Evolutionary conservation across 2,888 invertebrate species (phyloP).

Genomic region (Leucophenga montana): DNA sequence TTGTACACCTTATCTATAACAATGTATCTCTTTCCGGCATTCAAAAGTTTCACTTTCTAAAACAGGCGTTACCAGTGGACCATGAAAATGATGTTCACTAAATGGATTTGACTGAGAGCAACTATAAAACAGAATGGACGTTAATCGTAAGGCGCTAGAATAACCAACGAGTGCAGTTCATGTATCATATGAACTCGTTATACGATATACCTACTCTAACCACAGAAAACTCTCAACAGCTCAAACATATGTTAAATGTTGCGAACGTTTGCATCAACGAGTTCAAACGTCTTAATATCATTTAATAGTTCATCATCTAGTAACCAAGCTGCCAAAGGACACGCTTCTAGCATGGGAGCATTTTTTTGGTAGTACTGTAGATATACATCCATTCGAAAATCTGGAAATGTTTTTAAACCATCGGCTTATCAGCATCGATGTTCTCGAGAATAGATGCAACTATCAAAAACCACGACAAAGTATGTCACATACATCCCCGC

Average conservation of each 20-base stretch:
- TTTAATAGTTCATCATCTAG: background rate
- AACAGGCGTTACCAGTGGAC: background rate
- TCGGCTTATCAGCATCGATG: background rate
- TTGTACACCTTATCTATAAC: constrained; percentile 7
- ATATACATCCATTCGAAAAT: background rate
- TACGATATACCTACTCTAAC: too few relatives aligned
- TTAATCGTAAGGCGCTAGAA: constrained; percentile 13
- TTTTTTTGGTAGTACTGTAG: background rate
- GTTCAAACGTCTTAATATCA: too few relatives aligned
- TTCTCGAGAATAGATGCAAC: background rate
- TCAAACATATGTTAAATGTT: background rate
- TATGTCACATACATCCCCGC: too few relatives aligned
- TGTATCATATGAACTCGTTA: too few relatives aligned
- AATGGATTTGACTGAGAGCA: constrained; percentile 20
- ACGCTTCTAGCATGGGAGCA: too few relatives aligned
- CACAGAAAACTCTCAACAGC: too few relatives aligned
- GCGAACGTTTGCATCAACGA: background rate
- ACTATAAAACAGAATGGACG: constrained; percentile 22
- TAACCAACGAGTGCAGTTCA: too few relatives aligned
- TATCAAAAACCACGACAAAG: too few relatives aligned
- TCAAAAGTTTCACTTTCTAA: constrained; percentile 28
- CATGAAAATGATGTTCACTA: background rate
- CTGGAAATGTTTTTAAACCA: background rate
- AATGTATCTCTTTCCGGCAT: background rate
- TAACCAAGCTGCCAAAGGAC: background rate